phyloP scores from a whole-genome alignment of 2,888 invertebrate genomes.

The Ochropleura leucogaster region DNA sequence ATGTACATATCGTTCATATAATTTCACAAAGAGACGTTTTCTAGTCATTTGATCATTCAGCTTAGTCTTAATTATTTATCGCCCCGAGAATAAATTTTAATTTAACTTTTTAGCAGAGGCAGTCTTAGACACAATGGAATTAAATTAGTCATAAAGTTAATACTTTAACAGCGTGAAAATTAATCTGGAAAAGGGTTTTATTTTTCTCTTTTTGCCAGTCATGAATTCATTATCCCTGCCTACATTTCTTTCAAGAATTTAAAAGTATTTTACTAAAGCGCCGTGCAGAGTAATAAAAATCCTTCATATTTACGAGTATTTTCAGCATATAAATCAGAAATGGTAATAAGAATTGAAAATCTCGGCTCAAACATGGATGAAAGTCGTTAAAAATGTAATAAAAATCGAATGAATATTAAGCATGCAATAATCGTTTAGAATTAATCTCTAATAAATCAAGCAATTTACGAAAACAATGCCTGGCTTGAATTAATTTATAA shows the following conservation, averaged over 20 bases:
- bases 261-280: not conserved
- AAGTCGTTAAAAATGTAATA: conserved; percentile 10
- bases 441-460: conserved; percentile 16
- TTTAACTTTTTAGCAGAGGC: conserved; percentile 37
- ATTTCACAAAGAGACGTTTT: not conserved
- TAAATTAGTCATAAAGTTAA: conserved; percentile 42
- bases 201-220: conserved; percentile 12
- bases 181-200: conserved; percentile 29
- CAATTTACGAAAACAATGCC: not conserved
- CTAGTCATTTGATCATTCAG: conserved; percentile 9
- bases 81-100: conserved; percentile 10
- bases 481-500: not conserved
- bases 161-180: conserved; percentile 34
- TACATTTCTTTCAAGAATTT: conserved; percentile 9
- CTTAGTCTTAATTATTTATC: conserved; percentile 36
- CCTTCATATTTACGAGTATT: conserved; percentile 32
- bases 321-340: conserved; percentile 28
- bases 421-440: not conserved
- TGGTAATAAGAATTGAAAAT: conserved; percentile 5
- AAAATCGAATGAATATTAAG: conserved; percentile 13
- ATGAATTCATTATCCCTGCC: conserved; percentile 39
- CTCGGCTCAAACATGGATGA: conserved; percentile 6
- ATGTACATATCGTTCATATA: not conserved
- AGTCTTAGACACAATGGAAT: conserved; percentile 35
- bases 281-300: conserved; percentile 13